Evolutionary conservation across 2,888 invertebrate species (phyloP).

Genomic region (Neoaliturus tenellus): DNA sequence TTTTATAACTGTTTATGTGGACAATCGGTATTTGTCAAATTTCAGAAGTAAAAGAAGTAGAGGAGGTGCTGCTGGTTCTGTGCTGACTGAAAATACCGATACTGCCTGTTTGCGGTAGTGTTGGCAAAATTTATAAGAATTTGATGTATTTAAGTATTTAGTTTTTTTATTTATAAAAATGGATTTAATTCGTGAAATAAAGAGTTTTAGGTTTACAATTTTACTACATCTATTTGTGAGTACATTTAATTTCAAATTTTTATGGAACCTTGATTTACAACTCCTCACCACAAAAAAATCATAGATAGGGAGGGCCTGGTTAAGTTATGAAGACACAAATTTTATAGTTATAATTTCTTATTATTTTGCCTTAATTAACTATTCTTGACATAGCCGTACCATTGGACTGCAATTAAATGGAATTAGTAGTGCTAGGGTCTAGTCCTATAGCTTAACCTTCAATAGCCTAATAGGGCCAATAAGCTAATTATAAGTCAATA

Average conservation of each 20-base stretch:
- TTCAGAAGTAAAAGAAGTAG: not conserved
- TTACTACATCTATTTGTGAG: conserved; percentile 66
- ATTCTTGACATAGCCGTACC: too few relatives aligned
- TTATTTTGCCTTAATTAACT: too few relatives aligned
- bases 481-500: too few relatives aligned
- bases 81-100: conserved; percentile 15
- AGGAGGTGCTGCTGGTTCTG: not conserved
- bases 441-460: too few relatives aligned
- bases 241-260: conserved; percentile 48
- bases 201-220: conserved; percentile 63
- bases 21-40: conserved; percentile 10
- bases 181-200: conserved; percentile 53
- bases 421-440: too few relatives aligned
- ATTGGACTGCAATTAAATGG: too few relatives aligned
- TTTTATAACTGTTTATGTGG: conserved; percentile 2
- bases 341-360: too few relatives aligned
- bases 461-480: too few relatives aligned
- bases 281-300: too few relatives aligned
- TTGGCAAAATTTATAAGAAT: not conserved
- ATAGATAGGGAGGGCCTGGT: too few relatives aligned
- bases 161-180: not conserved
- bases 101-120: not conserved
- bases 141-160: conserved; percentile 6
- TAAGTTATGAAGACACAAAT: too few relatives aligned
- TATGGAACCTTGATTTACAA: too few relatives aligned